Conservation (phyloP, 2,797 vertebrate genomes). For the Gallinago nigripennis region DNA sequence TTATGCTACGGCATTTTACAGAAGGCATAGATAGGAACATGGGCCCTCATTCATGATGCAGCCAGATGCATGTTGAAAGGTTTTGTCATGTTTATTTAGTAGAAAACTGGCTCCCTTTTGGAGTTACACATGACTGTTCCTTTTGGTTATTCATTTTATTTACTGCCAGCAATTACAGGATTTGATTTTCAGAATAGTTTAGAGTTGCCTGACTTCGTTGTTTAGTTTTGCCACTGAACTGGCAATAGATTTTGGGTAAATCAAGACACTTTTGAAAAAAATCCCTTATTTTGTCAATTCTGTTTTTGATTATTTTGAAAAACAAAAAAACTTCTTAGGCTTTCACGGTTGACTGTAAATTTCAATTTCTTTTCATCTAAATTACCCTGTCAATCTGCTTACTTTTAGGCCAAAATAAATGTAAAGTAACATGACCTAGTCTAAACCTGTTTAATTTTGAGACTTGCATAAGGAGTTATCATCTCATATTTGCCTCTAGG, state of each 20-base stretch:
- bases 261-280: not conserved
- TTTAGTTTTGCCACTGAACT: not conserved
- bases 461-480: constrained; percentile 13
- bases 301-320: not conserved
- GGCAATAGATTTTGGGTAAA: not conserved
- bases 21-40: not conserved
- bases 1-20: not conserved
- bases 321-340: not conserved
- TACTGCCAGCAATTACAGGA: not conserved
- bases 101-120: not conserved
- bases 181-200: not conserved
- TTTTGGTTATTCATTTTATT: not conserved
- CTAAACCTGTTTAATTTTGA: not conserved
- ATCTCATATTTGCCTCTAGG: not conserved
- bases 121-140: not conserved
- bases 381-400: not conserved
- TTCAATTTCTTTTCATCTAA: not conserved
- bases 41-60: too few relatives aligned
- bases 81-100: not conserved
- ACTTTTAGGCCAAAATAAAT: not conserved
- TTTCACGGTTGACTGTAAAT: not conserved
- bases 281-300: not conserved
- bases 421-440: not conserved
- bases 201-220: not conserved
- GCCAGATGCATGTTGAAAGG: not conserved